Evolutionary conservation across 2,888 invertebrate species (phyloP).

Genomic region (Yponomeuta malinellus): DNA sequence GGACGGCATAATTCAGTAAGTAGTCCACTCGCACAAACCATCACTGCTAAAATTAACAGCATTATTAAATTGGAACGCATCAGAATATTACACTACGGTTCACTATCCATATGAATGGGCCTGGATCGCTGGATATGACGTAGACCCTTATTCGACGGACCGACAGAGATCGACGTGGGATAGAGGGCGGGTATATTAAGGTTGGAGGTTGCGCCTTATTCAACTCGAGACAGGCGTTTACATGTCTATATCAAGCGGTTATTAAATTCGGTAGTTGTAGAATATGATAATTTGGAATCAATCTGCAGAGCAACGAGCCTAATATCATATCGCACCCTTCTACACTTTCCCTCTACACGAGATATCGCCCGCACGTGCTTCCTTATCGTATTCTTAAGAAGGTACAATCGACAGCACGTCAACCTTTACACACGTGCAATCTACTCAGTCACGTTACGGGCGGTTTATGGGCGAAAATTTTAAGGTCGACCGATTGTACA

Average conservation of each 20-base stretch:
- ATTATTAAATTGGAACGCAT: background rate
- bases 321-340: background rate
- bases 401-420: background rate
- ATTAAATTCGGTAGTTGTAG: constrained; percentile 53
- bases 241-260: constrained; percentile 62
- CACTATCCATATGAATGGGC: constrained; percentile 23
- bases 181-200: constrained; percentile 47
- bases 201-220: constrained; percentile 37
- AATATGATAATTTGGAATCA: background rate
- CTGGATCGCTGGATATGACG: constrained; percentile 51
- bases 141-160: constrained; percentile 44
- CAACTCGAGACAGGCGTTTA: constrained; percentile 48
- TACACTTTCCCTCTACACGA: background rate
- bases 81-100: constrained; percentile 63
- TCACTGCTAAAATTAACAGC: constrained; percentile 1
- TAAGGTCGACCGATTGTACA: too few species aligned
- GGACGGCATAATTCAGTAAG: background rate
- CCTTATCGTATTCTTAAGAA: background rate
- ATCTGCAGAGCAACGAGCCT: background rate
- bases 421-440: too few species aligned
- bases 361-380: constrained; percentile 4
- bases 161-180: constrained; percentile 57
- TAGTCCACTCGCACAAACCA: background rate
- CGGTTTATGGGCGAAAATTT: too few species aligned
- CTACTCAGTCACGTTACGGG: too few species aligned